These are phyloP conservation scores for Hypselothyrea guttata DNA, from an alignment of 2,888 invertebrate species.

Conservation along the genomic window DNA sequence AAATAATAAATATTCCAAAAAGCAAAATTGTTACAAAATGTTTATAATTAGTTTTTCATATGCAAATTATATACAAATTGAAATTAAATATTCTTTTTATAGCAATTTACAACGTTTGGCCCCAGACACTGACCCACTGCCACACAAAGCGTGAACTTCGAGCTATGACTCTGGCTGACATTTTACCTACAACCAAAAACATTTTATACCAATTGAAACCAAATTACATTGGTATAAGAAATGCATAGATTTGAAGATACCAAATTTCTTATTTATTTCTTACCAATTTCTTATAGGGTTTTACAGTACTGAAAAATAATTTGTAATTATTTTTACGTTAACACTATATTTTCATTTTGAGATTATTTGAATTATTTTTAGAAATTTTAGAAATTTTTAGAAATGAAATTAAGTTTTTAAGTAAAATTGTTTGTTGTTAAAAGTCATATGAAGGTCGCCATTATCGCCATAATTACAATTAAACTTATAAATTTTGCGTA, in stretches of 20 bases:
- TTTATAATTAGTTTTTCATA: slow-evolving; percentile 70
- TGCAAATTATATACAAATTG: slow-evolving; percentile 68
- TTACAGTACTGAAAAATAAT: no score
- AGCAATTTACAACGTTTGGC: slow-evolving; percentile 29
- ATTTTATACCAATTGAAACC: slow-evolving; percentile 33
- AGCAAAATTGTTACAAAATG: slow-evolving; percentile 52
- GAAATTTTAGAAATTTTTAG: no score
- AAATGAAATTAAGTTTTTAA: no score
- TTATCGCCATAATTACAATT: no score
- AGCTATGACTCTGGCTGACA: neutral
- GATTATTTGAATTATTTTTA: no score
- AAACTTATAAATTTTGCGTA: no score
- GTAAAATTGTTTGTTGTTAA: no score
- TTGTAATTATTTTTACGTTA: no score
- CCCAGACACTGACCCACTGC: slow-evolving; percentile 62
- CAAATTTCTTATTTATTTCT: no score
- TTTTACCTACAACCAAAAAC: slow-evolving; percentile 15
- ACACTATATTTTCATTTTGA: no score
- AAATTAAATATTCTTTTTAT: slow-evolving; percentile 64
- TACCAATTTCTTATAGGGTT: no score
- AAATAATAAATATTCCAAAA: neutral
- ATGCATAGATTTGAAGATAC: neutral
- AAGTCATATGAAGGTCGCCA: no score
- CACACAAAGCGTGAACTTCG: slow-evolving; percentile 14
- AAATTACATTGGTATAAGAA: slow-evolving; percentile 16